Percentiles rank a stretch among this genome's conserved stretches.
Conservation (phyloP, 1,140 invertebrate species). For the Monomorium pharaonis region DNA sequence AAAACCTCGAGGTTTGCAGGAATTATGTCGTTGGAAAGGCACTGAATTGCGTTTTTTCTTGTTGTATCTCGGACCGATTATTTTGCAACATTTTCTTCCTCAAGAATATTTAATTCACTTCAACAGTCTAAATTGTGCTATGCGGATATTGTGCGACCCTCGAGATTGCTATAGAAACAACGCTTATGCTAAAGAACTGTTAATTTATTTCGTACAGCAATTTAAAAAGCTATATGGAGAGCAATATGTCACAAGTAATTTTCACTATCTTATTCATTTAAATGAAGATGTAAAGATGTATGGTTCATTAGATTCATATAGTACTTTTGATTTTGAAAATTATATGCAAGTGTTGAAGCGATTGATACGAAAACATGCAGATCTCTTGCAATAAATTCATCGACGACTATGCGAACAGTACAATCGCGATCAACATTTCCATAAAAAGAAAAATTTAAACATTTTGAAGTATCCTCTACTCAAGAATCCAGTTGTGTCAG, state of each 20-base stretch:
- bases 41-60: background rate
- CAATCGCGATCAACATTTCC: background rate
- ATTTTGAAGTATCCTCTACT: background rate
- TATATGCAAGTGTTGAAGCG: background rate
- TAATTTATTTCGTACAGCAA: slow-evolving; percentile 8
- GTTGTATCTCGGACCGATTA: background rate
- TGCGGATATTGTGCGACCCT: background rate
- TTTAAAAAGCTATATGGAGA: background rate
- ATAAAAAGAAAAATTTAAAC: background rate
- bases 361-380: background rate
- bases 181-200: slow-evolving; percentile 1
- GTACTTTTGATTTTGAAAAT: background rate
- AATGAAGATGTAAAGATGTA: slow-evolving; percentile 17
- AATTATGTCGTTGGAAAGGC: background rate
- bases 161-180: background rate
- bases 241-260: background rate
- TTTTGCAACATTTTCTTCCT: slow-evolving; percentile 11
- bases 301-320: slow-evolving; percentile 5
- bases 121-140: background rate
- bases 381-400: background rate
- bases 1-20: background rate
- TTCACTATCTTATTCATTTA: slow-evolving; percentile 4
- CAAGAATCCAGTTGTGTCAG: background rate
- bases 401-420: background rate
- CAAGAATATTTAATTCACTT: background rate